These are phyloP conservation scores for Karalla daura DNA, from an alignment of 2,797 vertebrate species.

Conservation along the genomic window DNA sequence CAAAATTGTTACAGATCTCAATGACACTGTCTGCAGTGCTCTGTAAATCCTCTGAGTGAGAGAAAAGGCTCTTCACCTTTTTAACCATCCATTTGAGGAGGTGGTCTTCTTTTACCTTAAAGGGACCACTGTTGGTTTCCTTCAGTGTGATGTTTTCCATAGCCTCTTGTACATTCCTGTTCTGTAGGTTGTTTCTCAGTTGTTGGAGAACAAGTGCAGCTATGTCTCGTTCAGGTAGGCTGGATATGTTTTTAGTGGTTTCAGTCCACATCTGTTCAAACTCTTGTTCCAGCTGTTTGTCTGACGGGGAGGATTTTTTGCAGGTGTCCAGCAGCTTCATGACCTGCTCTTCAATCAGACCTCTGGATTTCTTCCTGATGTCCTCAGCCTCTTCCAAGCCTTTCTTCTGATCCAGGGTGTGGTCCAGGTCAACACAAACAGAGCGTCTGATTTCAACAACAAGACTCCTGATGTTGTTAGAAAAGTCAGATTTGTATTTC, in stretches of 20 bases:
- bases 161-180: background rate
- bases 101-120: constrained; percentile 11
- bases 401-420: constrained; percentile 6
- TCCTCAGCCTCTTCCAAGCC: constrained; percentile 32
- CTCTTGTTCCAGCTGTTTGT: background rate
- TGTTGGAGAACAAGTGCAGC: background rate
- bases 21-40: background rate
- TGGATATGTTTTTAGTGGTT: background rate
- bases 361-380: constrained; percentile 35
- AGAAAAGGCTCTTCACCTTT: too few species aligned
- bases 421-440: constrained; percentile 4
- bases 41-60: background rate
- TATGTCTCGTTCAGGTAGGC: constrained; percentile 35
- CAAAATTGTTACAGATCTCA: background rate
- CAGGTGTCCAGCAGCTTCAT: constrained; percentile 44
- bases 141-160: background rate
- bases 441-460: constrained; percentile 45
- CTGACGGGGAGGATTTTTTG: constrained; percentile 6
- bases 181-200: constrained; percentile 8
- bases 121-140: rapidly evolving
- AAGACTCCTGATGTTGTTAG: constrained; percentile 25
- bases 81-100: too few species aligned
- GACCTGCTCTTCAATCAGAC: constrained; percentile 54
- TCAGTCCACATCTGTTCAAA: constrained; percentile 67
- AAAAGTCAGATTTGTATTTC: constrained; percentile 68